phyloP scores from a whole-genome alignment of 2,888 invertebrate genomes.

The Automeris io region DNA sequence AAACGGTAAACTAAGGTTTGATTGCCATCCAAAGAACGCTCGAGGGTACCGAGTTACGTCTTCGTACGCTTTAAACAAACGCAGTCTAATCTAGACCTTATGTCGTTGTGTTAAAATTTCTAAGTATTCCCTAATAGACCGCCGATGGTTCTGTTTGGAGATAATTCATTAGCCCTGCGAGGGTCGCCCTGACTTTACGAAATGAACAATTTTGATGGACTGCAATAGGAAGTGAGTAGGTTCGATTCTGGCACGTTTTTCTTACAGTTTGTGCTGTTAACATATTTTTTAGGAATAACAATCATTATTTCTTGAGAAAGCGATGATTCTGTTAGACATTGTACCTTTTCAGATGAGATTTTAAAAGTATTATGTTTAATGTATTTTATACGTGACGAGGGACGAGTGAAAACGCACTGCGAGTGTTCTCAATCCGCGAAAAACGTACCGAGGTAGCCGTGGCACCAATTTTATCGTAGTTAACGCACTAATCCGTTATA shows the following conservation, averaged over 20 bases:
- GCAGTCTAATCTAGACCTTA: conserved; percentile 12
- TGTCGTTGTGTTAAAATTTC: not conserved
- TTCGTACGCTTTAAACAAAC: not conserved
- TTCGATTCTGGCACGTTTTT: conserved; percentile 14
- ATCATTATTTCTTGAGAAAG: too few relatives aligned
- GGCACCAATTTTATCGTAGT: too few relatives aligned
- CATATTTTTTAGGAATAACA: too few relatives aligned
- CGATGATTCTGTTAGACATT: too few relatives aligned
- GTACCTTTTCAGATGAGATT: too few relatives aligned
- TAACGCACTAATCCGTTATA: too few relatives aligned
- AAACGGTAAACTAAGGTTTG: conserved; percentile 65
- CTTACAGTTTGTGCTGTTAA: too few relatives aligned
- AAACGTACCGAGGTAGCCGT: too few relatives aligned
- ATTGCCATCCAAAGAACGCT: conserved; percentile 45
- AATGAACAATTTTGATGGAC: conserved; percentile 51
- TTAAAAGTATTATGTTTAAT: too few relatives aligned
- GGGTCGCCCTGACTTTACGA: conserved; percentile 28
- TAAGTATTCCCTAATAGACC: not conserved
- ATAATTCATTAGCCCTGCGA: conserved; percentile 28
- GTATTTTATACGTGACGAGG: too few relatives aligned
- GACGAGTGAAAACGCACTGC: too few relatives aligned
- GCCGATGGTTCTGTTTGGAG: conserved; percentile 11
- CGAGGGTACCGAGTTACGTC: conserved; percentile 11
- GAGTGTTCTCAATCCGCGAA: too few relatives aligned
- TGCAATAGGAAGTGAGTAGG: conserved; percentile 40